A percentile compares a stretch with the other conserved stretches of the same genome.
Evolutionary conservation across 2,888 invertebrate genomes (phyloP).

Genomic region (Baccha elongata): DNA sequence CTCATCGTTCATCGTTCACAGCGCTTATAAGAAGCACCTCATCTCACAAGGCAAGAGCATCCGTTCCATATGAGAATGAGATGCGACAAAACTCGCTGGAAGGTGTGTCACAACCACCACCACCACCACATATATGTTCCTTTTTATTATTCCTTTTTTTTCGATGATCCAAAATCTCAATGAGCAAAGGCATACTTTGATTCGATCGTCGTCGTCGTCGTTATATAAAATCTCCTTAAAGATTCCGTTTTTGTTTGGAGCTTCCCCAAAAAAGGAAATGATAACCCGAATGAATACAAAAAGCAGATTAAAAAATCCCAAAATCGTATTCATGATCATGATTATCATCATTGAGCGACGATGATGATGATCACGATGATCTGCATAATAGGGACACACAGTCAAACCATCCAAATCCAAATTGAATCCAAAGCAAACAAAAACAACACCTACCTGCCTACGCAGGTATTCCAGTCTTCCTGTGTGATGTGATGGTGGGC

Average conservation of each 20-base stretch:
- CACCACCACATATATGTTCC: conserved; percentile 38
- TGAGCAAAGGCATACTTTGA: conserved; percentile 53
- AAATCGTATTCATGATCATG: conserved; percentile 70
- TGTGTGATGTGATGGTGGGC: conserved; percentile 50
- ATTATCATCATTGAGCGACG: conserved; percentile 41
- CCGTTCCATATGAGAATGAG: conserved; percentile 43
- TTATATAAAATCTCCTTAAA: conserved; percentile 12
- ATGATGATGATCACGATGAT: conserved; percentile 64
- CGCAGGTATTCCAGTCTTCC: conserved; percentile 59
- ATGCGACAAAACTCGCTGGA: conserved; percentile 43
- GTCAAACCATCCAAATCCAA: conserved; percentile 21
- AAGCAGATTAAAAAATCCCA: conserved; percentile 67
- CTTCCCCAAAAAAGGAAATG: conserved; percentile 68
- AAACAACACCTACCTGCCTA: conserved; percentile 68
- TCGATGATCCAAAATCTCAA: conserved; percentile 65
- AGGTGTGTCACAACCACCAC: conserved; percentile 55
- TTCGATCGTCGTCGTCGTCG: background rate
- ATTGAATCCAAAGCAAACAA: conserved; percentile 18
- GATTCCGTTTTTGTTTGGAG: conserved; percentile 39
- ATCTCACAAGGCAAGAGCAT: conserved; percentile 41
- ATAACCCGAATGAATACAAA: conserved; percentile 64
- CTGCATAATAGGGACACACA: conserved; percentile 63
- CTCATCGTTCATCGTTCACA: conserved; percentile 42
- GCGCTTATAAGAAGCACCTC: conserved; percentile 50
- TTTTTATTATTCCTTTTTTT: conserved; percentile 3